Conservation (phyloP, 2,888 invertebrate genomes). For the Eumerus sabulonum region DNA sequence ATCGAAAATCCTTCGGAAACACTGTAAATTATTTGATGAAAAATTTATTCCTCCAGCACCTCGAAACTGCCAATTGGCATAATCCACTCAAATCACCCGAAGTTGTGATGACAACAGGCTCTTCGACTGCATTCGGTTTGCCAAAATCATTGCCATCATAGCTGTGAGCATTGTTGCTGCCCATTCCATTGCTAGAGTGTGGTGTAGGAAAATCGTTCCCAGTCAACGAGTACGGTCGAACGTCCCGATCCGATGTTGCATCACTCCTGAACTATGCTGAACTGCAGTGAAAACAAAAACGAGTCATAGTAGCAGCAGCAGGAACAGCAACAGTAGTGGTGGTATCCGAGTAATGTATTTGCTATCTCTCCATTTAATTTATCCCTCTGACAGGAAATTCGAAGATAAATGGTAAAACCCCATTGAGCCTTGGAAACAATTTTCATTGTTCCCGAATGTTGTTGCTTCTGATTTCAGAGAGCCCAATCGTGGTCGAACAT, state of each 20-base stretch:
- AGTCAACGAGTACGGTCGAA: slow-evolving; percentile 6
- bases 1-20: slow-evolving; percentile 21
- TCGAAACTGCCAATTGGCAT: slow-evolving; percentile 52
- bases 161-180: slow-evolving; percentile 17
- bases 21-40: slow-evolving; percentile 37
- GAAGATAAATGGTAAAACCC: slow-evolving; percentile 54
- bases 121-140: slow-evolving; percentile 33
- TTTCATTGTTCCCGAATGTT: slow-evolving; percentile 55
- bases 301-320: slow-evolving; percentile 40
- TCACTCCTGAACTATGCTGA: slow-evolving; percentile 23
- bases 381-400: slow-evolving; percentile 64
- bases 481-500: slow-evolving; percentile 49
- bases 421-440: slow-evolving; percentile 44
- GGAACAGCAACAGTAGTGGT: background rate
- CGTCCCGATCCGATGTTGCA: slow-evolving; percentile 32
- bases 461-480: slow-evolving; percentile 41
- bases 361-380: slow-evolving; percentile 64
- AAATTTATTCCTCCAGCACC: slow-evolving; percentile 52
- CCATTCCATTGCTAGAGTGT: background rate
- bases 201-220: slow-evolving; percentile 28
- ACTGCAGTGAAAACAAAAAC: slow-evolving; percentile 34
- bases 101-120: slow-evolving; percentile 27
- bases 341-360: slow-evolving; percentile 48
- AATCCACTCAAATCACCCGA: slow-evolving; percentile 52
- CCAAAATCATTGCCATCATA: slow-evolving; percentile 48